Conservation (phyloP, 2,888 invertebrate genomes). For the Eubasilissa splendida region DNA sequence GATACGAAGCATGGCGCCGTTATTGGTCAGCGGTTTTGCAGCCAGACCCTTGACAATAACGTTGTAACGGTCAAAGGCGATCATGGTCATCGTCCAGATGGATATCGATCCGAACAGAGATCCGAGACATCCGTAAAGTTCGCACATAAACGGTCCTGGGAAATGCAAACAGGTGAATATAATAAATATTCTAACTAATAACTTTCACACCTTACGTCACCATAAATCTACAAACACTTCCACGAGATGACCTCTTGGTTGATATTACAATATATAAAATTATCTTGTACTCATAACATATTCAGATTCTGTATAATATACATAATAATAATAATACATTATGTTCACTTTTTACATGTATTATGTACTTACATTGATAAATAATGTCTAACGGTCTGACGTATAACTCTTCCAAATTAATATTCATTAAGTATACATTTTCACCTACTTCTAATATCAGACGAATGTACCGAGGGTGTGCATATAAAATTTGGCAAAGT, state of each 20-base stretch:
- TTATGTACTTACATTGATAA: too few relatives aligned
- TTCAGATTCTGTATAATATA: too few relatives aligned
- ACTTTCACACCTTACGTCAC: neutral
- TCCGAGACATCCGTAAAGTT: conserved; percentile 89
- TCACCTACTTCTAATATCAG: too few relatives aligned
- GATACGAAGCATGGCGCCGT: conserved; percentile 84
- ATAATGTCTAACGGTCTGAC: too few relatives aligned
- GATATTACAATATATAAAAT: too few relatives aligned
- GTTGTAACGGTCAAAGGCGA: conserved; percentile 93
- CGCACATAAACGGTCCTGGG: conserved; percentile 85
- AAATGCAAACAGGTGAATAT: neutral
- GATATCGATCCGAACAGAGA: conserved; percentile 92
- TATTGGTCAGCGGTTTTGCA: conserved; percentile 87
- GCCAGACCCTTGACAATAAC: conserved; percentile 94
- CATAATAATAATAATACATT: too few relatives aligned
- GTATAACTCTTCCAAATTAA: too few relatives aligned
- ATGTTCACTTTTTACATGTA: too few relatives aligned
- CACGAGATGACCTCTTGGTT: neutral
- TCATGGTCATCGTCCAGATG: conserved; percentile 95
- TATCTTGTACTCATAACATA: too few relatives aligned
- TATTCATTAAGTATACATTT: too few relatives aligned
- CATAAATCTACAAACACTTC: neutral
- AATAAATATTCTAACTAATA: neutral
- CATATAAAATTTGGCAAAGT: too few relatives aligned
- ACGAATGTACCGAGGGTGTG: too few relatives aligned